These are phyloP conservation scores for Tokudaia muenninki DNA, from an alignment of 2,797 vertebrate species.

Conservation along the genomic window DNA sequence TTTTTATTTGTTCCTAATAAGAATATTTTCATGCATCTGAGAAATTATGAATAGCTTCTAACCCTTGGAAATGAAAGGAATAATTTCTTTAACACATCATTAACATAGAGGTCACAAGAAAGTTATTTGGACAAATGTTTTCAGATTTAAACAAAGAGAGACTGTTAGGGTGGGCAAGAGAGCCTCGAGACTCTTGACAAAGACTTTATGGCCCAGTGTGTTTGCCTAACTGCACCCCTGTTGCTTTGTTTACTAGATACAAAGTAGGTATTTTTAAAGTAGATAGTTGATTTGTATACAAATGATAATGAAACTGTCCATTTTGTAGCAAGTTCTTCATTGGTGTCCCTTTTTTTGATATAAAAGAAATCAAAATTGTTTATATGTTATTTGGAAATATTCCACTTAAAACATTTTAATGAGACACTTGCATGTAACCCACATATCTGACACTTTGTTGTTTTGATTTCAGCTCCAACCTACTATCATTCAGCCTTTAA, in stretches of 20 bases:
- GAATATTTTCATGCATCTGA: conserved; percentile 44
- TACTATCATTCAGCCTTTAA: background rate
- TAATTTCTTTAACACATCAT: conserved; percentile 54
- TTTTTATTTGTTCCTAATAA: conserved; percentile 54
- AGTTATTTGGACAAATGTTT: conserved; percentile 73
- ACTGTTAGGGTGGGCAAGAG: conserved; percentile 80
- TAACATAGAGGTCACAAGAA: conserved; percentile 67
- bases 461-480: background rate
- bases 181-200: conserved; percentile 63
- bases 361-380: conserved; percentile 30
- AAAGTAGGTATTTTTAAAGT: conserved; percentile 4
- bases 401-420: background rate
- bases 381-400: conserved; percentile 54
- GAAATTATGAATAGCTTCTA: conserved; percentile 29
- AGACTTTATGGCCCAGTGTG: background rate
- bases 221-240: background rate
- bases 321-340: conserved; percentile 2
- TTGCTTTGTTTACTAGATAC: conserved; percentile 42
- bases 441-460: conserved; percentile 20
- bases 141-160: conserved; percentile 78
- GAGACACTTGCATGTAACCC: background rate
- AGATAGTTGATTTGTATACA: conserved; percentile 53
- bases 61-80: conserved; percentile 63
- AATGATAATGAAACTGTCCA: conserved; percentile 48
- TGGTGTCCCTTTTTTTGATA: conserved; percentile 52